Percentiles rank a stretch among this genome's conserved stretches.
Evolutionary conservation across 2,888 invertebrate genomes (phyloP).

Genomic region (Tridacna crocea): DNA sequence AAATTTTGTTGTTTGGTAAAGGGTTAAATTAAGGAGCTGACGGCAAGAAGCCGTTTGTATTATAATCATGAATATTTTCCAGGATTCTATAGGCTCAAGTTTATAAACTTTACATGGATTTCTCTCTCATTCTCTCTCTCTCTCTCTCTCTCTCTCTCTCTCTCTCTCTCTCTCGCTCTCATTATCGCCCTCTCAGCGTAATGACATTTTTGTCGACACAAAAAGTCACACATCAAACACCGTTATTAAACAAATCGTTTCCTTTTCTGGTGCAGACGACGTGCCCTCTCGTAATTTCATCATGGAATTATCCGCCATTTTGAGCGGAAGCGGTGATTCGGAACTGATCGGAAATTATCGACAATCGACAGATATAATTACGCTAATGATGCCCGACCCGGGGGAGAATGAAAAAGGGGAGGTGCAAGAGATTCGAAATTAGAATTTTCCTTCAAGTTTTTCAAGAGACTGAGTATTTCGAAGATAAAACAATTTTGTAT

Average conservation of each 20-base stretch:
- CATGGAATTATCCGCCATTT: slow-evolving; percentile 34
- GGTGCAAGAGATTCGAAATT: too few species aligned
- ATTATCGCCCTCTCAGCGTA: neutral
- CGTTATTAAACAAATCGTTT: slow-evolving; percentile 63
- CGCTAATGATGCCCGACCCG: slow-evolving; percentile 37
- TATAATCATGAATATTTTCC: too few species aligned
- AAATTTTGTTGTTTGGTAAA: neutral
- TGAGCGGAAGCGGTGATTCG: slow-evolving; percentile 47
- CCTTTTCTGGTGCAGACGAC: slow-evolving; percentile 22
- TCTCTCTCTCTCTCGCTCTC: neutral
- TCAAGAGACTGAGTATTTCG: too few species aligned
- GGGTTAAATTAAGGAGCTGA: too few species aligned
- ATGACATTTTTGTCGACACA: neutral
- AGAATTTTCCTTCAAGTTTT: too few species aligned
- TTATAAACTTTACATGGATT: too few species aligned
- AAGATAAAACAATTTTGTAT: too few species aligned
- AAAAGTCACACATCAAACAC: slow-evolving; percentile 21
- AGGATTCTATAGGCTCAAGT: too few species aligned
- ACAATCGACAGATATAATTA: slow-evolving; percentile 41
- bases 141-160: neutral
- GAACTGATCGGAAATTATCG: slow-evolving; percentile 53
- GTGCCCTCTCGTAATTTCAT: slow-evolving; percentile 19
- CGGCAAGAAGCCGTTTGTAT: too few species aligned
- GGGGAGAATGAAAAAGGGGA: too few species aligned
- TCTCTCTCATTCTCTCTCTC: neutral